These are phyloP conservation scores for Beris morrisii DNA, from an alignment of 2,888 invertebrate genomes.

Conservation along the genomic window DNA sequence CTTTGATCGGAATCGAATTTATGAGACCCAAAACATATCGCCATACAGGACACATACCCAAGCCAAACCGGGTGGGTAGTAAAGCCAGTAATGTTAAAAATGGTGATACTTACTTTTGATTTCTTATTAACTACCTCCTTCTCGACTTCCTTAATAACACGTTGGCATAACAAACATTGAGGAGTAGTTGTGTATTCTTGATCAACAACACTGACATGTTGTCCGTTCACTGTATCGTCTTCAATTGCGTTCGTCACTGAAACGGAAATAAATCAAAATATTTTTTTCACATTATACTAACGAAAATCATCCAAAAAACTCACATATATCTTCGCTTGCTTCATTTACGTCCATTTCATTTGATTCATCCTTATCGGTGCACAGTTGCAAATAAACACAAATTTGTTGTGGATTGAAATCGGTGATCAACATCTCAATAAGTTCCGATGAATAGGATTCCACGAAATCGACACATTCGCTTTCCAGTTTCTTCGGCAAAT, in stretches of 20 bases:
- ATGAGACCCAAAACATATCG: too few relatives aligned
- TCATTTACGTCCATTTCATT: slow-evolving; percentile 2
- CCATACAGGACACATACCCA: too few relatives aligned
- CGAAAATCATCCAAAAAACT: slow-evolving; percentile 4
- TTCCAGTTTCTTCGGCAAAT: slow-evolving; percentile 66
- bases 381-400: slow-evolving; percentile 76
- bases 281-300: not conserved
- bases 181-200: slow-evolving; percentile 43
- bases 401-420: slow-evolving; percentile 76
- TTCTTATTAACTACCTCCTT: slow-evolving; percentile 49
- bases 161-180: slow-evolving; percentile 51
- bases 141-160: slow-evolving; percentile 49
- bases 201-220: slow-evolving; percentile 46
- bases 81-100: too few relatives aligned
- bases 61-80: too few relatives aligned
- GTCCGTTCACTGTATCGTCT: slow-evolving; percentile 63
- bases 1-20: too few relatives aligned
- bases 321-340: slow-evolving; percentile 14
- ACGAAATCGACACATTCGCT: slow-evolving; percentile 76
- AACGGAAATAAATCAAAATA: slow-evolving; percentile 42
- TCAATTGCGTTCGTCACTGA: slow-evolving; percentile 72
- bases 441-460: slow-evolving; percentile 71
- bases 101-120: slow-evolving; percentile 43
- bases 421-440: slow-evolving; percentile 76
- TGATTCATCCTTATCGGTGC: slow-evolving; percentile 57